These are phyloP conservation scores for Apostichopus japonicus DNA, from an alignment of 35 echinoderm and acorn worm species.

Conservation along the genomic window DNA sequence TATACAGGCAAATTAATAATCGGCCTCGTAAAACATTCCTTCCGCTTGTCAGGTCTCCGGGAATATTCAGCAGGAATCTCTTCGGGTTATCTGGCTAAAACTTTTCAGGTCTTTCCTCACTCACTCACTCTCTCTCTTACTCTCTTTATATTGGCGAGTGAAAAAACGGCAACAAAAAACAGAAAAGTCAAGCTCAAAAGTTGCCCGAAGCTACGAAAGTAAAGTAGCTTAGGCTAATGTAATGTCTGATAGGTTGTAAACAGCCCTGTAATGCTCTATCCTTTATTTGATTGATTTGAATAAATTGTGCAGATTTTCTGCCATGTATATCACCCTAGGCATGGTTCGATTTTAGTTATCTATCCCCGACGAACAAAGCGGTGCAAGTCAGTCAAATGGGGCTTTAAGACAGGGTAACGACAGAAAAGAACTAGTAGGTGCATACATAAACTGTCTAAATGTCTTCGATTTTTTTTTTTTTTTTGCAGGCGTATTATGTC, in stretches of 20 bases:
- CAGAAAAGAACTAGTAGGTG: neutral
- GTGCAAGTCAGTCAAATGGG: neutral
- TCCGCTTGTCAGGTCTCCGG: constrained; percentile 17
- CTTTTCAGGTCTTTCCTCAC: neutral
- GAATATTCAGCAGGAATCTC: constrained; percentile 23
- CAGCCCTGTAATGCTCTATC: constrained; percentile 22
- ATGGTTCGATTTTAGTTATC: constrained; percentile 28
- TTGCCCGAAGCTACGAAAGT: neutral
- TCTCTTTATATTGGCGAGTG: neutral
- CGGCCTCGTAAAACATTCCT: constrained; percentile 37
- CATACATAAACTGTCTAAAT: neutral
- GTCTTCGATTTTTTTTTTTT: neutral
- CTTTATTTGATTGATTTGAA: constrained; percentile 6
- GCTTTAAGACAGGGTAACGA: neutral
- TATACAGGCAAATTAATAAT: constrained; percentile 47
- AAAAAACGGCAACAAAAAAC: neutral
- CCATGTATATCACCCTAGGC: constrained; percentile 15
- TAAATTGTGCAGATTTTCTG: constrained; percentile 39
- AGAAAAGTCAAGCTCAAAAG: neutral
- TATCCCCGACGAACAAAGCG: constrained; percentile 4
- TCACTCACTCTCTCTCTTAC: neutral
- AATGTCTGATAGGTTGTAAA: constrained; percentile 26
- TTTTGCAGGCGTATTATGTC: neutral
- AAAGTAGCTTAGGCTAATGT: neutral
- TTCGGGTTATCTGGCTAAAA: constrained; percentile 42